phyloP scores from a whole-genome alignment of 2,888 invertebrate species.

The Amiota communis region DNA sequence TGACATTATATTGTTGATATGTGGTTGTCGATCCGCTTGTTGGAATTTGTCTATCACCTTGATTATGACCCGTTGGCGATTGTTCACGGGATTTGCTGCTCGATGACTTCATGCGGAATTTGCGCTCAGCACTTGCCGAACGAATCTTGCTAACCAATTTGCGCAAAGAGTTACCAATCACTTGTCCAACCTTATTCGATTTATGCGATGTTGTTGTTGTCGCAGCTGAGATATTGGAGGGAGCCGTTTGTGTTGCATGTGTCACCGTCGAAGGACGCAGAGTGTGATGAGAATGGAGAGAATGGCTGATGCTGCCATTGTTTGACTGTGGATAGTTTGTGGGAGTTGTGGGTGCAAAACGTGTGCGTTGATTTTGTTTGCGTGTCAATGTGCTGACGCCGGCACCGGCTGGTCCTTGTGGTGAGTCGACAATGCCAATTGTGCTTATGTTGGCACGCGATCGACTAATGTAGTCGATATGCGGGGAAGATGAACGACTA shows the following conservation, averaged over 20 bases:
- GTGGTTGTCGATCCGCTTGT: slow-evolving; percentile 55
- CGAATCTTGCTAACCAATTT: slow-evolving; percentile 88
- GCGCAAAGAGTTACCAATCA: slow-evolving; percentile 86
- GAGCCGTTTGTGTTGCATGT: slow-evolving; percentile 70
- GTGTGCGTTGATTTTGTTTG: slow-evolving; percentile 80
- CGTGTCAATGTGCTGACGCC: slow-evolving; percentile 67
- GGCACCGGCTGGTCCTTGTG: slow-evolving; percentile 16
- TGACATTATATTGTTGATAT: slow-evolving; percentile 74
- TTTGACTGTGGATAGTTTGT: slow-evolving; percentile 43
- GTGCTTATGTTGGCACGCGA: slow-evolving; percentile 17
- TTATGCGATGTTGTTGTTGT: slow-evolving; percentile 52
- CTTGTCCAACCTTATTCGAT: slow-evolving; percentile 76
- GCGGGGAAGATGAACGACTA: slow-evolving; percentile 71
- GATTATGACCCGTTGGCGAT: slow-evolving; percentile 74
- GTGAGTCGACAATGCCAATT: slow-evolving; percentile 17
- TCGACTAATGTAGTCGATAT: slow-evolving; percentile 56
- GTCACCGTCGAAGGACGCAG: slow-evolving; percentile 57
- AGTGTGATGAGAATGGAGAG: slow-evolving; percentile 23
- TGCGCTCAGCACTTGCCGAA: slow-evolving; percentile 81
- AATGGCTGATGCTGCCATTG: slow-evolving; percentile 1
- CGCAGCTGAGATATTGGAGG: slow-evolving; percentile 62
- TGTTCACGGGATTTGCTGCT: slow-evolving; percentile 74
- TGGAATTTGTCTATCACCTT: slow-evolving; percentile 20
- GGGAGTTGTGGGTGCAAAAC: slow-evolving; percentile 75
- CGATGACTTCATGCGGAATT: slow-evolving; percentile 77